Percentiles rank a stretch among this genome's conserved stretches.
Conservation (phyloP, 1,140 invertebrate genomes). For the Yoshiicerus persimilis region DNA sequence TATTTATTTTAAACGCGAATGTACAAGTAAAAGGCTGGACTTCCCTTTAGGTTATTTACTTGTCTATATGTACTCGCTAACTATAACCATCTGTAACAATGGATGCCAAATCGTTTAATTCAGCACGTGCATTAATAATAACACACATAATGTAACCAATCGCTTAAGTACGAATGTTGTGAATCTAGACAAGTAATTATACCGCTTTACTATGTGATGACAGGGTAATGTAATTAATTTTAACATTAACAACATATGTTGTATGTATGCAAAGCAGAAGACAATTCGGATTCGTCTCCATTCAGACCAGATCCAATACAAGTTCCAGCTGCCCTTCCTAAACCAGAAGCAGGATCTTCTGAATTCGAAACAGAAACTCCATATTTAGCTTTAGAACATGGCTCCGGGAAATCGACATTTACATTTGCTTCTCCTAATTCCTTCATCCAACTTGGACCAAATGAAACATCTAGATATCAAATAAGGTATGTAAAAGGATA, state of each 20-base stretch:
- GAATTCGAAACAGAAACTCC: constrained; percentile 1
- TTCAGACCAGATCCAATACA: neutral
- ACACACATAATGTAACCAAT: neutral
- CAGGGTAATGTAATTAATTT: neutral
- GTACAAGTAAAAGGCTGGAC: neutral
- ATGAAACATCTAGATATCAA: constrained; percentile 81
- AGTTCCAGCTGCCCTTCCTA: neutral
- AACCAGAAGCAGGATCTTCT: neutral
- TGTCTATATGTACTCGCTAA: neutral
- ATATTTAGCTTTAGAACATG: constrained; percentile 25
- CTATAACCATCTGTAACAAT: neutral
- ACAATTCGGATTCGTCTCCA: neutral
- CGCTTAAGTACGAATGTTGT: neutral
- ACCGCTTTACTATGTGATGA: neutral
- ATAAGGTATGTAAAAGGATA: constrained; percentile 63
- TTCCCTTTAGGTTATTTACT: neutral
- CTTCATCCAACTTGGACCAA: constrained; percentile 81
- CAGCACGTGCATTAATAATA: too few species aligned
- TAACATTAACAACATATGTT: neutral
- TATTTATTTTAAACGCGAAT: neutral
- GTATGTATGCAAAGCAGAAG: neutral
- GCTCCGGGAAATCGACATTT: constrained; percentile 58
- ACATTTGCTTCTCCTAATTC: constrained; percentile 85
- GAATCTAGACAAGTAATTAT: neutral
- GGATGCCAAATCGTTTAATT: too few species aligned